Evolutionary conservation across 1,140 invertebrate genomes (phyloP), one percentile per base, ranked within the genome.

Genomic region (Hestina assimilis): DNA sequence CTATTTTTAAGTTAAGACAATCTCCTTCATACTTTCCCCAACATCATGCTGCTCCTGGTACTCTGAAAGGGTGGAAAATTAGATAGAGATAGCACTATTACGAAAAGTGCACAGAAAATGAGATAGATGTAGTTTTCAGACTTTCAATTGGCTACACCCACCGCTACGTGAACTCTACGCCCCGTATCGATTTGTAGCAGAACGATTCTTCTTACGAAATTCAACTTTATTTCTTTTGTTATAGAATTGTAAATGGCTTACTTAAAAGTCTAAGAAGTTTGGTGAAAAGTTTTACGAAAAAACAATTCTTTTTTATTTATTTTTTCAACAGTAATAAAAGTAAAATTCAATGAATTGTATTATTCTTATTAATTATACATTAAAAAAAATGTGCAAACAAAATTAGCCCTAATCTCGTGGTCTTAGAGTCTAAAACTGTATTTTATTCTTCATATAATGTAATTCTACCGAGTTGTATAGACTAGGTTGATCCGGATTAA

Each of bases 91-190:
- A 28, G 45, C 15, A 14, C 40, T 51, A 35, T 23, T 3, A 19
- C 11, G 15, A 4, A 0, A 14, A 9, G n/a, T 21, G 3, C 3
- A 8, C 1, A 20, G n/a, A 20, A 21, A 33, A 11, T 19, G 28
- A 46, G 24, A 48, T 26, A 42, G 50, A 15, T 24, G 43, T 43
- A 53, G 50, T 47, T 62, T 55, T 53, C 26, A 43, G 15, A 24
- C 46, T 43, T 48, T 40, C 46, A 46, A 24, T 46, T 21, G 45
- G 43, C 59, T 64, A 65, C 67, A 62, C 63, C 60, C 51, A 59
- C 47, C 28, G 66, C 68, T 77, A 75, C 75, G 69, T 14, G 28
- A 48, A 56, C 42, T 62, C 61, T 69, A 71, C 70, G 59, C 31
- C n/a, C n/a, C 7, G 12, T 69, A 75, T 75, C 51, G 72, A 75